Conservation (phyloP, 53 echinoderm and acorn worm genomes). For the Arbacia lixula region DNA sequence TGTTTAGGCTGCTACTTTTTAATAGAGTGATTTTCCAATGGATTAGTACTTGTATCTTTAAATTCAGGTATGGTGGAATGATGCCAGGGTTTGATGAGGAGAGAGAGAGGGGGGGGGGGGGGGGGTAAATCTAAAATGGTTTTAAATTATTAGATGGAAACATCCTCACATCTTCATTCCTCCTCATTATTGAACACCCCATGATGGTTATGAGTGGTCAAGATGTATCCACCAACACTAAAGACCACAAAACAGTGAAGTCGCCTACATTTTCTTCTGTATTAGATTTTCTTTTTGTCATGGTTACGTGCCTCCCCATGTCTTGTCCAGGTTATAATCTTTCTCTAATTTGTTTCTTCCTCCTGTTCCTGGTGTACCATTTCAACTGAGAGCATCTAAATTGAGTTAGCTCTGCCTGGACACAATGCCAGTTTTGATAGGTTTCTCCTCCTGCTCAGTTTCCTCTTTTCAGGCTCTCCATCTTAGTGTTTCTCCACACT, state of each 20-base stretch:
- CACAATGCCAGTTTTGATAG: constrained; percentile 58
- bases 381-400: constrained; percentile 35
- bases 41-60: too few relatives aligned
- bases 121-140: too few relatives aligned
- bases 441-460: constrained; percentile 21
- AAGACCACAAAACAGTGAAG: too few relatives aligned
- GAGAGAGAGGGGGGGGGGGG: background rate
- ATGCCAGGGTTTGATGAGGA: background rate
- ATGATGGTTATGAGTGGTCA: too few relatives aligned
- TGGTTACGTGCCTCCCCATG: constrained; percentile 8
- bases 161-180: too few relatives aligned
- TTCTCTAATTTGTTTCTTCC: background rate
- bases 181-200: too few relatives aligned
- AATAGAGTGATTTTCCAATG: too few relatives aligned
- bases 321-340: constrained; percentile 23
- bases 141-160: too few relatives aligned
- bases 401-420: constrained; percentile 41
- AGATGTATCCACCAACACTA: too few relatives aligned
- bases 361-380: constrained; percentile 13
- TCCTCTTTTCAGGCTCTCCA: background rate
- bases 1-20: too few relatives aligned
- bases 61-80: background rate
- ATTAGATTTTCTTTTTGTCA: too few relatives aligned
- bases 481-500: background rate
- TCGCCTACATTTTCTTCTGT: too few relatives aligned